Evolutionary conservation across 30 jellyfish, hydroid and myxozoan genomes (phyloP).

Genomic region (Turritopsis rubra): DNA sequence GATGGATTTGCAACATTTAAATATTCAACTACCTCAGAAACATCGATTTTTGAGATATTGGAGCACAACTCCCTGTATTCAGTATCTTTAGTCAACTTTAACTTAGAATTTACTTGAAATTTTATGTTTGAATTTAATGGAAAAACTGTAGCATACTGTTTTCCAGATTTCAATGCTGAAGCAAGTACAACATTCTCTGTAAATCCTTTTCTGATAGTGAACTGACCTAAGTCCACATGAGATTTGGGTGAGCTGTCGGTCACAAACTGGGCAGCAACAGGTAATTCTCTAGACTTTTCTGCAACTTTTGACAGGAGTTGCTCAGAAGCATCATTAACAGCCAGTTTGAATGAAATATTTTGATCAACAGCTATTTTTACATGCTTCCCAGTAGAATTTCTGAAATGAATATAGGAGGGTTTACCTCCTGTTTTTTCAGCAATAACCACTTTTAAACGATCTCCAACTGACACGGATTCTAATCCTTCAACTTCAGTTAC

Average conservation of each 20-base stretch:
- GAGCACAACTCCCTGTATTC: conserved; percentile 24
- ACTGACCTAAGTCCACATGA: conserved; percentile 9
- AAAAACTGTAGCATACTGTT: conserved; percentile 24
- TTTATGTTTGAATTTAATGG: conserved; percentile 24
- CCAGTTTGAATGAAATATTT: conserved; percentile 25
- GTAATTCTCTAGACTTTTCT: conserved; percentile 32
- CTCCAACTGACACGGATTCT: conserved; percentile 43
- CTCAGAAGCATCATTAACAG: conserved; percentile 39
- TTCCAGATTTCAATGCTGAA: conserved; percentile 8
- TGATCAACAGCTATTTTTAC: conserved; percentile 51
- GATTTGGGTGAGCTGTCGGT: not conserved
- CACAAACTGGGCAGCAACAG: conserved; percentile 21
- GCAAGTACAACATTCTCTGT: conserved; percentile 37
- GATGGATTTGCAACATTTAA: conserved; percentile 18
- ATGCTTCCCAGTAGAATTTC: conserved; percentile 83
- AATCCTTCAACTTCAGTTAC: conserved; percentile 26
- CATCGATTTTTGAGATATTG: conserved; percentile 12
- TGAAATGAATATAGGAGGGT: conserved; percentile 73
- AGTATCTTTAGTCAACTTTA: conserved; percentile 27
- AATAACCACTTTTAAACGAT: conserved; percentile 63
- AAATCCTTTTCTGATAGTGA: conserved; percentile 20
- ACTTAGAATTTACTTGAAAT: conserved; percentile 34
- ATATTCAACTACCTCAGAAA: conserved; percentile 5
- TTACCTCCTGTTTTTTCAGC: conserved; percentile 60
- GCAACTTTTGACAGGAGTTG: conserved; percentile 27